Conservation (phyloP, 2,113 vertebrate genomes). For the Gadus chalcogrammus region DNA sequence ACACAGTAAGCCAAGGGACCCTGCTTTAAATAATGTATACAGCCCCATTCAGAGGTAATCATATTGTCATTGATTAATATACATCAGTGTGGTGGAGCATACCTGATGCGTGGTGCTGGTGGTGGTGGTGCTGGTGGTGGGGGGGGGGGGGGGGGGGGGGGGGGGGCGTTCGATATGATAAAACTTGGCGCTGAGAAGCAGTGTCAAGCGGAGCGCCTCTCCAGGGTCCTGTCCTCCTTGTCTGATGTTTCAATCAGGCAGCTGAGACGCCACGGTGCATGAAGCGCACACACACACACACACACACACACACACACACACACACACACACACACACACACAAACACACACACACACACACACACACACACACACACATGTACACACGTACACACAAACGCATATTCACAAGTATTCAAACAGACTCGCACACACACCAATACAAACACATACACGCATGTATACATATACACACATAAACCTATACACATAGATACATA, state of each 20-base stretch:
- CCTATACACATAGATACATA: too few species aligned
- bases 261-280: conserved; percentile 61
- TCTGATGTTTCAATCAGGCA: conserved; percentile 70
- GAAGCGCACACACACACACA: conserved; percentile 23
- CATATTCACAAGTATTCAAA: too few species aligned
- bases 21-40: conserved; percentile 76
- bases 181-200: conserved; percentile 49
- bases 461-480: too few species aligned
- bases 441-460: too few species aligned
- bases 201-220: conserved; percentile 59
- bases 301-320: too few species aligned
- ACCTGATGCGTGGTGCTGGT: conserved; percentile 59
- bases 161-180: conserved; percentile 31
- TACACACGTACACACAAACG: too few species aligned
- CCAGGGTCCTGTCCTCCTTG: conserved; percentile 56
- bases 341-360: too few species aligned
- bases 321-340: conserved; percentile 14
- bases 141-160: conserved; percentile 36
- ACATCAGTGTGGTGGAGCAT: conserved; percentile 73
- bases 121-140: conserved; percentile 31
- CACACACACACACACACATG: too few species aligned
- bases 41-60: conserved; percentile 81
- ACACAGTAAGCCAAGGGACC: conserved; percentile 70
- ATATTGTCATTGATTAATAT: conserved; percentile 96
- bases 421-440: neutral